Evolutionary conservation across 2,888 invertebrate genomes (phyloP), one percentile per base, ranked within the genome.

Genomic region (Amphipyra tragopoginis): DNA sequence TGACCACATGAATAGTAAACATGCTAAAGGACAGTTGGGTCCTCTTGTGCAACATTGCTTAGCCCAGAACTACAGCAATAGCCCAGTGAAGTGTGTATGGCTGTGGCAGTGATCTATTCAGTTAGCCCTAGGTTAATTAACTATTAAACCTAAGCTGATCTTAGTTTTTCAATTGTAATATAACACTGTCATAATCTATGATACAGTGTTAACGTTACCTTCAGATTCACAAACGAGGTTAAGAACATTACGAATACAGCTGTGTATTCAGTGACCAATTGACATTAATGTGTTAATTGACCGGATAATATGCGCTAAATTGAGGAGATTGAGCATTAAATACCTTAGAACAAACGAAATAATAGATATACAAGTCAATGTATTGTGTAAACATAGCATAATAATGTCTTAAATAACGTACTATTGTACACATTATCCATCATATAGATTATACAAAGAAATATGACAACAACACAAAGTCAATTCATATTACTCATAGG

Each of bases 221-320:
- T 75, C 54, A 51, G 43, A 68, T 61, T 49, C 42, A 57, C 45
- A 49, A 77, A 66, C 52, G 55, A 73, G 73, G 66, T 66, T 64
- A 66, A 76, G 59, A 59, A 34, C 58, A 57, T 55, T 34, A 66
- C 48, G 49, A 47, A 56, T 51, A 56, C 39, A n/a, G 43, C 59
- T 57, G 50, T 33, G 45, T 26, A 72, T 69, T 66, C 55, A 70
- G 48, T 13, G 50, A 48, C 44, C 51, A 69, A 65, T 79, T 79
- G 65, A 52, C 77, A 63, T 66, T 49, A 58, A 66, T 57, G 59
- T 57, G 77, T 56, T 79, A 77, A 77, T 60, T 67, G 57, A 29
- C 7, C 40, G 21, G 43, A 60, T 53, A 79, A 70, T 77, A 77
- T 58, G 49, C 66, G 57, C 36, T 50, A 64, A 75, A 58, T 61